phyloP scores from a whole-genome alignment of 2,113 vertebrate genomes.

The Pterocles gutturalis region DNA sequence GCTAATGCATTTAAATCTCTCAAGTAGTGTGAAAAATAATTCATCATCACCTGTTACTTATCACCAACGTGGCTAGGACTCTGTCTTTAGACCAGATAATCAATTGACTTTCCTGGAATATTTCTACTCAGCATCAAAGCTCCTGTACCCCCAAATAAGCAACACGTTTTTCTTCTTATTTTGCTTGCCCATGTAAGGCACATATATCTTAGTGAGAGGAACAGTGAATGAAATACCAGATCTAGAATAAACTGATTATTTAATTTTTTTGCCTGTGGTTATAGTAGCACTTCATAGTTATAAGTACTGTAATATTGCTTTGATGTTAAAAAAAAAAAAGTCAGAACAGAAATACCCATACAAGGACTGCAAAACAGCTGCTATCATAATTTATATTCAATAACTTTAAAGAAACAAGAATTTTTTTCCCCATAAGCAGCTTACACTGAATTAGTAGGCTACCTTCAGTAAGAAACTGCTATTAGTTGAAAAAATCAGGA shows the following conservation, averaged over 20 bases:
- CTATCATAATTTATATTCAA: rapidly evolving
- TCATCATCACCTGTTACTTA: not conserved
- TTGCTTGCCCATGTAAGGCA: not conserved
- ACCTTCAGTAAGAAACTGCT: not conserved
- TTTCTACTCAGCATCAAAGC: not conserved
- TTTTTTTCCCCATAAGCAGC: not conserved
- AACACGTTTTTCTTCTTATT: not conserved
- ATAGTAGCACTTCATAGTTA: not conserved
- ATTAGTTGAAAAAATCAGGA: not conserved
- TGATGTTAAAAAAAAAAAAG: not conserved
- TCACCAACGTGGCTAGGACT: not conserved
- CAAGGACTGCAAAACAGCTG: not conserved
- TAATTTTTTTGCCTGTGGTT: not conserved
- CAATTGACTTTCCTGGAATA: not conserved
- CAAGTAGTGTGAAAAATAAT: not conserved
- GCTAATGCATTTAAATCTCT: not conserved
- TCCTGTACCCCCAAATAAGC: not conserved
- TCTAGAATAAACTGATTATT: not conserved
- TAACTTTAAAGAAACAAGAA: not conserved
- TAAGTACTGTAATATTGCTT: not conserved
- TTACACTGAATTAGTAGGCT: not conserved
- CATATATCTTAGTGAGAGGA: not conserved
- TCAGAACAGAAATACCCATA: not conserved
- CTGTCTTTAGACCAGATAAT: not conserved
- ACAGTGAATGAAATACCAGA: not conserved